Evolutionary conservation across 2,113 vertebrate species (phyloP), one percentile per base, ranked within the genome.

Genomic region (Penelope pileata): DNA sequence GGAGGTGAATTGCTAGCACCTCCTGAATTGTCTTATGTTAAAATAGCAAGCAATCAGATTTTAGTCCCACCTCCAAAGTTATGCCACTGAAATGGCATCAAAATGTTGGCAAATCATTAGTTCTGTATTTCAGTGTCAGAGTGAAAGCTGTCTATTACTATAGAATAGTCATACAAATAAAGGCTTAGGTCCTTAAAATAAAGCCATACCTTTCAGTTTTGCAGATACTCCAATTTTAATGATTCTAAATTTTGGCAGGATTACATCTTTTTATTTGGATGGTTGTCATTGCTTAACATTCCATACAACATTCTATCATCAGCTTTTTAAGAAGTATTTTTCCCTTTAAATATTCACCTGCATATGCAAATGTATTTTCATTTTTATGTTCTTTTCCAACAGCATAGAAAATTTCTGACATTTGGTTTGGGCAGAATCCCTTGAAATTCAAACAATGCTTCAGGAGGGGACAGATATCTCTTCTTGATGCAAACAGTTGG

Each of bases 1-100:
- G 96, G 87, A 97, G 63, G 88, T 95, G 86, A 96, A 94, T 86
- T 94, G 86, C 77, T 93, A 96, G 79, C 64, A 92, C 48, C 86
- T 97, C 83, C 79, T 95, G 89, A 87, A 89, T 87, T 86, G 12
- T 16, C 78, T 96, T 86, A 89, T 86, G 85, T 96, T 92, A 91
- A 74, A 86, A 93, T 58, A 95, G 67, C 51, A 91, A 77, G 51
- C 64, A 95, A 95, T 89, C 82, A 69, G 80, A 88, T 95, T 93
- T 92, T 88, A 91, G 67, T 69, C 75, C 92, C 53, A 87, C 60
- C 75, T 91, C 88, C 70, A 42, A 77, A 87, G 82, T 97, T 74
- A 53, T 43, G 83, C 80, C 34, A 45, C 67, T 74, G 53, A 79
- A 94, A 96, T 90, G 83, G 93, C 73, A 96, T 78, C 66, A 53